Base-by-base conservation (phyloP, 1,140 invertebrate species). In the Pseudomyrmex concolor region DNA sequence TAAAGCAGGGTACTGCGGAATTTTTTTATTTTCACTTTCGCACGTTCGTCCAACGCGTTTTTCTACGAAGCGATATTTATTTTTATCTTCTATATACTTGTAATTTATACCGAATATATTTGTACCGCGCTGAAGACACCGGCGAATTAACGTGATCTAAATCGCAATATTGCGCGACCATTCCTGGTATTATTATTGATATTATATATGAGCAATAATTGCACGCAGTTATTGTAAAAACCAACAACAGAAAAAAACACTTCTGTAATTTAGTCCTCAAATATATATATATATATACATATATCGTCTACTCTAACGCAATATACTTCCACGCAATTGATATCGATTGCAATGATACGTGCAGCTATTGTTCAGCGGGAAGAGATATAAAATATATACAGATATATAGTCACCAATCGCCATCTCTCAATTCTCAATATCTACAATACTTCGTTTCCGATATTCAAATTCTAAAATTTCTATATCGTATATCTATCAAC, bases 281-380 rank as follows among this genome's bases (percentile, higher is more conserved):
- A 34, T 66, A 34, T 66, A 66, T 0, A 77, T 48, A 74, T 45
- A 34, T 59, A 34, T n/a, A n/a, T n/a, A n/a, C n/a, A n/a, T n/a
- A n/a, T 34, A 34, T 34, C 34, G 34, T 70, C 12, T 59, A 59
- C 48, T 57, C 13, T 34, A 25, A 68, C 43, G 66, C 19, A 57
- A 80, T 71, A 70, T 71, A 70, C 48, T 25, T 9, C 48, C 25
- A 48, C 54, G 22, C 43, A 43, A 80, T 80, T 70, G 19, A 45
- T 71, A 59, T 80, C 55, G 54, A 80, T 70, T 71, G 54, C 76
- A 48, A 59, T 70, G 54, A 19, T 80, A 78, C 76, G 76, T 71
- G 76, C 76, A 80, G 55, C 66, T 80, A 80, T 70, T 71, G 76
- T 71, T 48, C 54, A 64, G 48, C 73, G 17, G 17, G 59, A 59